Base-by-base conservation (phyloP, 2,113 vertebrate genomes). In the Anguilla rostrata region DNA sequence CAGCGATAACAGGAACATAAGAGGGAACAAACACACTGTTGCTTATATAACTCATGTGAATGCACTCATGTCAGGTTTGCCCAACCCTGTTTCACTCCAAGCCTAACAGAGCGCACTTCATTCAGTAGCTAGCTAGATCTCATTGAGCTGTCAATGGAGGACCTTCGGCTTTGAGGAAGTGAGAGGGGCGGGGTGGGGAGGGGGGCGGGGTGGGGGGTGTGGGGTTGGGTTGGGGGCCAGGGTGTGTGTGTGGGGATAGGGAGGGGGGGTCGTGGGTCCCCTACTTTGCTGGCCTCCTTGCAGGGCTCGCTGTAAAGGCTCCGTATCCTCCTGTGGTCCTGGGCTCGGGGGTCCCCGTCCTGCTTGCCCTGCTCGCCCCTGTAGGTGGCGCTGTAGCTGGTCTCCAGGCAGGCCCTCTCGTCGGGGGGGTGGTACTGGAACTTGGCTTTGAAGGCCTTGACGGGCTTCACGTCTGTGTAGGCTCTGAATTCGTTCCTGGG, bases 221-320 rank as follows among this genome's bases (percentile, higher is more conserved):
- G 43, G 43, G 43, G 43, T 5, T 5, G 9, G 43, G 43, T 5
- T 46, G 43, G 9, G 43, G 43, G 43, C 4, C 5, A 46, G 43
- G 43, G 43, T 46, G 43, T 34, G 34, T 34, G 34, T 34, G 34
- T 34, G 9, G 43, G 43, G 43, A 46, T 5, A 46, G 43, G 43
- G 43, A 46, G 43, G 9, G 43, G 43, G 43, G 43, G 43, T 3
- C 14, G 20, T 66, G 18, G 2, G 26, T 66, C 43, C 81, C 97
- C 96, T 92, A 99, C 98, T 97, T 97, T 98, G 88, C 89, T 82
- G 0, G 93, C 87, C 87, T 99, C 98, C 88, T 96, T 95, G 91
- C 96, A 97, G 56, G 97, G 98, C 40, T 99, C 98, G 0, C 96
- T 97, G 94, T 99, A 99, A 90, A 99, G 95, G 87, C 97, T 98